These are phyloP conservation scores for Synanthedon tipuliformis DNA, from an alignment of 2,888 invertebrate species.

Conservation along the genomic window DNA sequence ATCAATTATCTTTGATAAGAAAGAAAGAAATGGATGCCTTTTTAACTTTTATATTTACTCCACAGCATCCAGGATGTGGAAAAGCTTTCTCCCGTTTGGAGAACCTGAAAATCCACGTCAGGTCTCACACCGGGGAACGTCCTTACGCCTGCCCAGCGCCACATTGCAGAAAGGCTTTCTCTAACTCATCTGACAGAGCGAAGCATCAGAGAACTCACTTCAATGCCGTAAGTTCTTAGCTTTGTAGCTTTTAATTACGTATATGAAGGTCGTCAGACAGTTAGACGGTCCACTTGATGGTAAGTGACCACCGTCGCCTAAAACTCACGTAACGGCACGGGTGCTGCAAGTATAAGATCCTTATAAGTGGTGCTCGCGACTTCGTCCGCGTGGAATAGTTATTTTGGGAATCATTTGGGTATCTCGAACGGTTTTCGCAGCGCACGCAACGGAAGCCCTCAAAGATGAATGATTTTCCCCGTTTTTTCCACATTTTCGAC, in stretches of 20 bases:
- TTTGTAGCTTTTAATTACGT: background rate
- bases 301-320: background rate
- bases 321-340: background rate
- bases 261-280: too few species aligned
- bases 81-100: slow-evolving; percentile 97
- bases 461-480: too few species aligned
- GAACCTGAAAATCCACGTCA: slow-evolving; percentile 96
- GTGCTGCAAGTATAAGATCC: background rate
- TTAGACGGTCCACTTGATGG: too few species aligned
- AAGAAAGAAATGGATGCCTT: too few species aligned
- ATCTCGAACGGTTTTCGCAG: too few species aligned
- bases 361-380: too few species aligned
- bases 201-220: slow-evolving; percentile 99
- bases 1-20: too few species aligned
- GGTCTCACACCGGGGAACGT: slow-evolving; percentile 95
- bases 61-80: slow-evolving; percentile 90
- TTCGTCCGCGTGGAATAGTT: too few species aligned
- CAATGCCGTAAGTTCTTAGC: slow-evolving; percentile 84
- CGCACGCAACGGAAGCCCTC: too few species aligned
- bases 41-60: background rate
- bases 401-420: too few species aligned
- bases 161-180: slow-evolving; percentile 95
- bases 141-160: slow-evolving; percentile 95
- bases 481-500: too few species aligned
- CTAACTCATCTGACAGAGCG: slow-evolving; percentile 97